These are phyloP conservation scores for Streblospio benedicti DNA, from an alignment of 1,140 invertebrate species.

Conservation along the genomic window DNA sequence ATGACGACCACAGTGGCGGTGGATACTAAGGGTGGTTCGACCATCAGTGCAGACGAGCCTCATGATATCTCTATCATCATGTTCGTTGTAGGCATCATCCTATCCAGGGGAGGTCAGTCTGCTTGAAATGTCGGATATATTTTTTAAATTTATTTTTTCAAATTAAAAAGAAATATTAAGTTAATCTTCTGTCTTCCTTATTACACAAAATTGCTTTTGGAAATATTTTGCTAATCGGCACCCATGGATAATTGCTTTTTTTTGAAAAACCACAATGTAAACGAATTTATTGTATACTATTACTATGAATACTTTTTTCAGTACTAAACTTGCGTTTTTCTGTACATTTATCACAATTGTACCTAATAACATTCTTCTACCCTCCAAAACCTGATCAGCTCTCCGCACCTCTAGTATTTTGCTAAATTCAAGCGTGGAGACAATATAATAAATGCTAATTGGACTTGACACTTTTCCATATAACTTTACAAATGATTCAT, in stretches of 20 bases:
- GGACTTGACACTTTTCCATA: too few relatives aligned
- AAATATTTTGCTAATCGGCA: not conserved
- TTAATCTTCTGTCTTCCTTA: not conserved
- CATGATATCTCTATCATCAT: slow-evolving; percentile 10
- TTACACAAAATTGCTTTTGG: not conserved
- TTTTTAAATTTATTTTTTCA: not conserved
- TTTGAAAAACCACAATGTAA: not conserved
- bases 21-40: too few relatives aligned
- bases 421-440: too few relatives aligned
- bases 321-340: too few relatives aligned
- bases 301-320: too few relatives aligned
- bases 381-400: not conserved
- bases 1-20: too few relatives aligned
- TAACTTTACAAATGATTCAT: too few relatives aligned
- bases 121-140: not conserved
- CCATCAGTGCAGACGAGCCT: not conserved
- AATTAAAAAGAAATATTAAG: not conserved
- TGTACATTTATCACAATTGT: not conserved
- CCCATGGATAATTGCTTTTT: not conserved
- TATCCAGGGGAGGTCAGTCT: slow-evolving; percentile 9
- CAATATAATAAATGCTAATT: too few relatives aligned
- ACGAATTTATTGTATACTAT: not conserved
- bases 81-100: slow-evolving; percentile 14
- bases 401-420: not conserved
- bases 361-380: not conserved